phyloP scores from a whole-genome alignment of 2,113 vertebrate species.

The Chascanopsetta lugubris region DNA sequence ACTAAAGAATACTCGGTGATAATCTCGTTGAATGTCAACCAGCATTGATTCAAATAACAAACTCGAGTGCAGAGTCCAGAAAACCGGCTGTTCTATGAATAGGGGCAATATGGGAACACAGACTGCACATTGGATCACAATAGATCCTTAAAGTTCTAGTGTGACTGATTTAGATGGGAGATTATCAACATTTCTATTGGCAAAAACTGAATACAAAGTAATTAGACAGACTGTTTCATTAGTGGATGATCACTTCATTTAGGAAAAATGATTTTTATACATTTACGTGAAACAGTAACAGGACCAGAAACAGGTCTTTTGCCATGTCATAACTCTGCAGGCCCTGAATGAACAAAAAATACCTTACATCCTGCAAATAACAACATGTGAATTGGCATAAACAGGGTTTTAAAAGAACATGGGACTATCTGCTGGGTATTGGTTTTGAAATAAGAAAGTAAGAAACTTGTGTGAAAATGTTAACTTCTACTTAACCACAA shows the following conservation, averaged over 20 bases:
- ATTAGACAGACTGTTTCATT: too few species aligned
- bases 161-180: too few species aligned
- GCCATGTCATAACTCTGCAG: too few species aligned
- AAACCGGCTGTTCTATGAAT: conserved; percentile 8
- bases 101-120: not conserved
- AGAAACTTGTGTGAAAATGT: not conserved
- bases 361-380: not conserved
- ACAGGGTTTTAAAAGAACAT: not conserved
- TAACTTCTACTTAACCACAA: not conserved
- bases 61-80: conserved; percentile 14
- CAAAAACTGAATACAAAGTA: too few species aligned
- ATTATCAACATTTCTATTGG: too few species aligned
- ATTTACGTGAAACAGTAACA: too few species aligned
- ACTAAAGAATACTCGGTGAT: conserved; percentile 16
- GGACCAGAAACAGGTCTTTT: too few species aligned
- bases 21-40: conserved; percentile 32
- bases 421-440: too few species aligned
- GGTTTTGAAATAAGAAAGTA: not conserved
- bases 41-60: conserved; percentile 37
- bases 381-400: not conserved
- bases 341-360: too few species aligned
- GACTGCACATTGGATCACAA: not conserved
- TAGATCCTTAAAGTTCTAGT: too few species aligned
- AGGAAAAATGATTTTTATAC: too few species aligned
- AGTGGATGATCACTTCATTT: too few species aligned